A percentile compares a stretch with the other conserved stretches of the same genome.
These are phyloP conservation scores for Centruroides vittatus DNA, from an alignment of 1,140 invertebrate species.

Conservation along the genomic window DNA sequence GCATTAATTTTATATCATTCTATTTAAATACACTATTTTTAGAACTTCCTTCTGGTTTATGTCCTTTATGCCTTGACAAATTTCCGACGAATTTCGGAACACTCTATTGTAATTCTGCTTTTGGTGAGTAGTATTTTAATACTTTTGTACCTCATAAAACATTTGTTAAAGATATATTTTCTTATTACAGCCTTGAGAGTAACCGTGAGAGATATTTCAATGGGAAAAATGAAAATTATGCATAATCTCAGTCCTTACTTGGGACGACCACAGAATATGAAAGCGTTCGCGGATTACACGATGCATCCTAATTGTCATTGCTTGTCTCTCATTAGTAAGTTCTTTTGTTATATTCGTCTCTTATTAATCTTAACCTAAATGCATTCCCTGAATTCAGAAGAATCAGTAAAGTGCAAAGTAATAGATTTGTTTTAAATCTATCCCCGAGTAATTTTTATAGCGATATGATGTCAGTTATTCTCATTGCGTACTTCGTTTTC, in stretches of 20 bases:
- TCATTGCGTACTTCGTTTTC: too few species aligned
- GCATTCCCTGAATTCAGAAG: too few species aligned
- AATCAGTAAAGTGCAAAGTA: too few species aligned
- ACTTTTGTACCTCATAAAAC: too few species aligned
- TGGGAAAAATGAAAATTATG: background rate
- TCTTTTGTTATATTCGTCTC: background rate
- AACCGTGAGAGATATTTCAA: background rate
- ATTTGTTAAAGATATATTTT: background rate
- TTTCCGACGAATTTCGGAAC: constrained; percentile 5
- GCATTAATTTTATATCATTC: too few species aligned
- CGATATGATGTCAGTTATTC: too few species aligned
- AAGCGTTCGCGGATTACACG: background rate
- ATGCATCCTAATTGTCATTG: background rate
- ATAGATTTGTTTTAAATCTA: too few species aligned
- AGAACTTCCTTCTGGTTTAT: background rate
- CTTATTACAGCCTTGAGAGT: background rate
- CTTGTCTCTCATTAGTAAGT: background rate
- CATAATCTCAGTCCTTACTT: background rate
- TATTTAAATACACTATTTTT: too few species aligned
- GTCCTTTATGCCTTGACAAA: background rate
- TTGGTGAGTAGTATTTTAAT: constrained; percentile 1
- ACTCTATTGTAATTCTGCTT: constrained; percentile 5
- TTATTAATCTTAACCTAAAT: too few species aligned
- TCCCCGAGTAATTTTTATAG: too few species aligned
- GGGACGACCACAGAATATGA: background rate